Evolutionary conservation across 2,113 vertebrate species (phyloP).

Genomic region (Myocastor coypus): DNA sequence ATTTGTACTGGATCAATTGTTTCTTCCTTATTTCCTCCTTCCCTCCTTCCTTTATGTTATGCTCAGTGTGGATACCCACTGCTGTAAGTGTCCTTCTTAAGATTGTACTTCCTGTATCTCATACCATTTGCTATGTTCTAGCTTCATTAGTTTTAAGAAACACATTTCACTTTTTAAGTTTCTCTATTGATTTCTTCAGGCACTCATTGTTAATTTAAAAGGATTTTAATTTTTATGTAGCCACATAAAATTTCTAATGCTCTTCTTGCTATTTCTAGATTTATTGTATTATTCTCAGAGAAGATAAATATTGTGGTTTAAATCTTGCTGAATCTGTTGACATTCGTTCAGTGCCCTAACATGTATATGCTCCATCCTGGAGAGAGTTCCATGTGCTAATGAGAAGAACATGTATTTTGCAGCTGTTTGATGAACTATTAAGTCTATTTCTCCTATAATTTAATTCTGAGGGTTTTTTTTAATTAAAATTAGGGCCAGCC

Average conservation of each 20-base stretch:
- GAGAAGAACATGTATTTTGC: not conserved
- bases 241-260: not conserved
- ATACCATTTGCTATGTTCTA: not conserved
- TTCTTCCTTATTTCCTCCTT: not conserved
- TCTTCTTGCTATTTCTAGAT: not conserved
- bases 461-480: not conserved
- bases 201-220: not conserved
- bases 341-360: not conserved
- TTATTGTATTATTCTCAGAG: not conserved
- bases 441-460: not conserved
- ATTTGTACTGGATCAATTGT: too few species aligned
- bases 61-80: not conserved
- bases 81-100: not conserved
- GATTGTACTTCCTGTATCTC: not conserved
- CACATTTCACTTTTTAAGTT: not conserved
- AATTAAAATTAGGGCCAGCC: too few species aligned
- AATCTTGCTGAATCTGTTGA: not conserved
- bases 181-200: not conserved
- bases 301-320: not conserved
- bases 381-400: not conserved
- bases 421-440: not conserved
- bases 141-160: not conserved
- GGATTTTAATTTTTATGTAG: not conserved
- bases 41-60: not conserved
- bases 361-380: too few species aligned